Evolutionary conservation across 2,113 vertebrate species (phyloP).

Genomic region (Cyprinodon brontotheroides): DNA sequence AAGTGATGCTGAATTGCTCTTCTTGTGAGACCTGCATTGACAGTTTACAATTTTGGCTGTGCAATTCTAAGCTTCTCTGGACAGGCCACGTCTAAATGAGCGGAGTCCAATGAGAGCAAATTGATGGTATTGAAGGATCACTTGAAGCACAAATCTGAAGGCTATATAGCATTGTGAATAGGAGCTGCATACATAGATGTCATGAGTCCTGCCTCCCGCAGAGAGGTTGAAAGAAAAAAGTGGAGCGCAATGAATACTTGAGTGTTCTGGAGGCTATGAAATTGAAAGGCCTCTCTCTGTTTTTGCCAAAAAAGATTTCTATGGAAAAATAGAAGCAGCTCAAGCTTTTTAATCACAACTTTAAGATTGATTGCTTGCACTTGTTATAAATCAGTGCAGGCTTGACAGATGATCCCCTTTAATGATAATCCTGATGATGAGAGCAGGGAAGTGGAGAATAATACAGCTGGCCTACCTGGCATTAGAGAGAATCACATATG

Average conservation of each 20-base stretch:
- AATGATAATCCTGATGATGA: slow-evolving; percentile 72
- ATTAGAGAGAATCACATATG: slow-evolving; percentile 33
- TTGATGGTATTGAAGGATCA: slow-evolving; percentile 86
- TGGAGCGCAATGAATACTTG: slow-evolving; percentile 85
- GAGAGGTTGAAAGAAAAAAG: slow-evolving; percentile 86
- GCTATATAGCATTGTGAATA: slow-evolving; percentile 86
- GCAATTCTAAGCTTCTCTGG: slow-evolving; percentile 26
- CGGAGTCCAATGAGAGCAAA: slow-evolving; percentile 80
- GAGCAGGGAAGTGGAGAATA: slow-evolving; percentile 47
- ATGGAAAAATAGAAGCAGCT: slow-evolving; percentile 63
- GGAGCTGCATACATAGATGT: slow-evolving; percentile 88
- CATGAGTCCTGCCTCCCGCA: slow-evolving; percentile 84
- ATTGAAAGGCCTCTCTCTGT: slow-evolving; percentile 84
- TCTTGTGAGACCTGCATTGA: slow-evolving; percentile 23
- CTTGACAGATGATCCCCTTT: slow-evolving; percentile 68
- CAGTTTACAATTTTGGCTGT: slow-evolving; percentile 35
- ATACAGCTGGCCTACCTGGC: slow-evolving; percentile 55
- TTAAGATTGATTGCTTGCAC: slow-evolving; percentile 72
- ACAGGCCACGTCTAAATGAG: slow-evolving; percentile 61
- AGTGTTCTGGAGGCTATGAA: slow-evolving; percentile 84
- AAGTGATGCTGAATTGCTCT: slow-evolving; percentile 14
- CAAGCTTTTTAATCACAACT: slow-evolving; percentile 75
- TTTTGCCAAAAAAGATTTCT: slow-evolving; percentile 81
- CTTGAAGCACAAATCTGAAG: slow-evolving; percentile 86
- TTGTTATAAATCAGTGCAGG: slow-evolving; percentile 66